Base-by-base conservation (phyloP, 2,797 vertebrate genomes). In the Amblyopsis hoosieri region DNA sequence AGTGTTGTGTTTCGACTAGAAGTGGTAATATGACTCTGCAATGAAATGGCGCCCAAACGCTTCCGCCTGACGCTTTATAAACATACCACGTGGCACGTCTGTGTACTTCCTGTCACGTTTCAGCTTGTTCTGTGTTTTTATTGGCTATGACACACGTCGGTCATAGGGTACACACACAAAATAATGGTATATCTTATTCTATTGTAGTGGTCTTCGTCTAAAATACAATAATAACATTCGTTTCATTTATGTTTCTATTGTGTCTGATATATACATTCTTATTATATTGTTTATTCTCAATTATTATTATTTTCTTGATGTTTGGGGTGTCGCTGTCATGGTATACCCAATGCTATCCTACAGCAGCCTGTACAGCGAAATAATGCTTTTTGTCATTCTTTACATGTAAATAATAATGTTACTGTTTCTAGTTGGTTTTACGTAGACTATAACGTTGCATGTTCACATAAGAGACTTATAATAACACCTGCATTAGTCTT, bases 31-130 rank as follows among this genome's bases (percentile, higher is more conserved):
- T 71, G 68, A 76, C 88, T 87, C 92, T 86, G 89, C 91, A 89
- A 85, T 87, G 95, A 97, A 98, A 98, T 97, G 95, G 95, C 95
- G 95, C 91, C 93, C 67, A 78, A 67, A 78, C 83, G 90, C 90
- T 92, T 94, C 91, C 92, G 93, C 82, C 93, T 91, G 75, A 82
- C 74, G 66, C 72, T 87, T 92, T 96, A 95, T 95, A 95, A 93
- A 92, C 78, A 83, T 54, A 84, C 88, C 85, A 72, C 76, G 81
- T 84, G 75, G 56, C 71, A 67, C 29, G 17, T 48, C 2, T 0
- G 42, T 70, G 80, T 60, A 49, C 14, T 78, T 90, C 84, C 88
- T 53, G 79, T 82, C 7, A 72, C 61, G 71, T 61, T 0, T 0
- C 5, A 1, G 3, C 0, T 0, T 1, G 1, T 13, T 8, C 64